phyloP scores from a whole-genome alignment of 1,140 invertebrate genomes.

The Solenopsis invicta region DNA sequence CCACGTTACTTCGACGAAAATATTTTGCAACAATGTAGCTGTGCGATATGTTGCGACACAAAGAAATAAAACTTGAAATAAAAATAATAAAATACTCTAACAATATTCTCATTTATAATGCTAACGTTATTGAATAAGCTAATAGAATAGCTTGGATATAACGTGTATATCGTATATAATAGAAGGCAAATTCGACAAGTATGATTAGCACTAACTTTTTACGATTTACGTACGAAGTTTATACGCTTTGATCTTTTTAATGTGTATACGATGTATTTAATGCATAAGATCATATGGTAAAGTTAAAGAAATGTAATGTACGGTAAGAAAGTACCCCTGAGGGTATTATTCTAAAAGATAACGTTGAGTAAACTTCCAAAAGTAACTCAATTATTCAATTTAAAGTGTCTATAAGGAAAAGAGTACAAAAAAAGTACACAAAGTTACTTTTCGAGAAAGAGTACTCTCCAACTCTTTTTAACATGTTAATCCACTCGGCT shows the following conservation, averaged over 20 bases:
- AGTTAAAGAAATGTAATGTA: slow-evolving; percentile 29
- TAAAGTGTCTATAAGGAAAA: slow-evolving; percentile 33
- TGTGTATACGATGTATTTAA: slow-evolving; percentile 1
- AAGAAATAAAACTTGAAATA: background rate
- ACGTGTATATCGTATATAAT: background rate
- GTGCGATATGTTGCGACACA: background rate
- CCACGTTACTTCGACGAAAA: slow-evolving; percentile 11
- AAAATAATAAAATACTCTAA: background rate
- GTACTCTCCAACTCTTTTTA: slow-evolving; percentile 35
- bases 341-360: slow-evolving; percentile 32
- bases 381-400: slow-evolving; percentile 57
- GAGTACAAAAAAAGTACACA: slow-evolving; percentile 4
- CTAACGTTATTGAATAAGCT: background rate
- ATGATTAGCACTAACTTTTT: background rate
- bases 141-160: background rate
- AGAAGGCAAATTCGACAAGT: background rate
- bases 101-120: background rate
- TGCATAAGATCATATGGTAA: background rate
- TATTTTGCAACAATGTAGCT: background rate
- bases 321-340: background rate
- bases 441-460: slow-evolving; percentile 35
- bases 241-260: slow-evolving; percentile 1
- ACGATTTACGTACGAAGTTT: background rate
- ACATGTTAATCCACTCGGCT: background rate
- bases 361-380: slow-evolving; percentile 30